Evolutionary conservation across 2,113 vertebrate genomes (phyloP).

Genomic region (Rhipidura dahli): DNA sequence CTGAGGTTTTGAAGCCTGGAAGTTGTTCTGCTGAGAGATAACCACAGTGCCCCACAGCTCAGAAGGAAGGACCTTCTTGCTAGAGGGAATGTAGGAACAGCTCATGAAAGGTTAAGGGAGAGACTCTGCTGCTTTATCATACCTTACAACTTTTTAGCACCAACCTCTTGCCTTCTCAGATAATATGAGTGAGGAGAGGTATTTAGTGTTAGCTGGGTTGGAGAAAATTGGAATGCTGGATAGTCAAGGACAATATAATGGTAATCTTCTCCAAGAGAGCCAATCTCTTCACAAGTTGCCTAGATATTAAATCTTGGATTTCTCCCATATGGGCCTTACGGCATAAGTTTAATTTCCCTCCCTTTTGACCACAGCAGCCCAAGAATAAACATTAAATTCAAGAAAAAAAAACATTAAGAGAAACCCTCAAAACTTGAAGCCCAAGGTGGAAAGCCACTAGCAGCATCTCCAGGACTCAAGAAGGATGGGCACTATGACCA

Average conservation of each 20-base stretch:
- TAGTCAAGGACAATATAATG: background rate
- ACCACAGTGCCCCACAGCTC: background rate
- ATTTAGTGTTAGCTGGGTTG: background rate
- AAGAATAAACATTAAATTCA: background rate
- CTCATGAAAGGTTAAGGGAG: background rate
- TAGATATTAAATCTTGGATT: background rate
- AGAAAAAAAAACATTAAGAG: background rate
- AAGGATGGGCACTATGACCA: background rate
- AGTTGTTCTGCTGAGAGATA: background rate
- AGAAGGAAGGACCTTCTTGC: background rate
- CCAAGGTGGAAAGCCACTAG: background rate
- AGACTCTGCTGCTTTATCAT: background rate
- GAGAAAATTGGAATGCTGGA: background rate
- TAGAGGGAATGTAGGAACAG: background rate
- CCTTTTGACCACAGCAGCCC: background rate
- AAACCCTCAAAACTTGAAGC: background rate
- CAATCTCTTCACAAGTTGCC: background rate
- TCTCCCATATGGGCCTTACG: background rate
- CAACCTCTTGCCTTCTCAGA: background rate
- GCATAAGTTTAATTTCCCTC: background rate
- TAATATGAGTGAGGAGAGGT: background rate
- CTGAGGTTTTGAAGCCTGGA: background rate
- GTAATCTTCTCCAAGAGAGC: background rate
- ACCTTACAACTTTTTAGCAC: background rate
- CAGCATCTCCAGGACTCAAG: background rate